Base-by-base conservation (phyloP, 1,140 invertebrate species). In the Caligus rogercresseyi region DNA sequence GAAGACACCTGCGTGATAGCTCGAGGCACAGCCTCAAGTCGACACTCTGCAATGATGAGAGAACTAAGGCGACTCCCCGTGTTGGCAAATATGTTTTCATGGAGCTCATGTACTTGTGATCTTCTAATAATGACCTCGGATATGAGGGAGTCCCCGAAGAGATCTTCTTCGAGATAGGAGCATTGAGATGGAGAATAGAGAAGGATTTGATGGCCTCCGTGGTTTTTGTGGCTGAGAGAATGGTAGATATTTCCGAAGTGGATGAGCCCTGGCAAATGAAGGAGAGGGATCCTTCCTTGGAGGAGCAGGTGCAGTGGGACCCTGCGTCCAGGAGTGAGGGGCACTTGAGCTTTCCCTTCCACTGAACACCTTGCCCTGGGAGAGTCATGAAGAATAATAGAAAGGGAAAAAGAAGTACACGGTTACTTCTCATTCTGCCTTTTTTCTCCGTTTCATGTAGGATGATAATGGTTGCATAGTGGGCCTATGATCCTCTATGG, bases 1-100 rank as follows among this genome's bases (percentile, higher is more conserved):
- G 57, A 25, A 14, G 65, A 58, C 14, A 57, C 61, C 52, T 66
- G 64, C 13, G 65, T 59, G 3, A 66, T 61, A 13, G 66, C 63
- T 19, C 65, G 61, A 1, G 67, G 67, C 13, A 68, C 65, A 25
- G 63, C 25, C n/a, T 63, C 25, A 13, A 67, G 57, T 19, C 58
- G 65, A 52, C 66, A 65, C 54, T 67, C 64, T 52, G 65, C 63
- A 18, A 67, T 63, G 4, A 65, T 65, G 1, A 67, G 59, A 26
- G 60, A 64, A 58, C 66, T 59, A 20, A 67, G 23, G 21, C 64
- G 64, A 23, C 63, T 63, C 52, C 65, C 66, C 23, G 31, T 43
- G 31, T n/a, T 43, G 7, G n/a, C n/a, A 43, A 43, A 43, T 43
- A 43, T 43, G n/a, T 43, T 43, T 43, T 43, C 31, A 43, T 43